Base-by-base conservation (phyloP, 2,888 invertebrate genomes). In the Dryomyza anilis region DNA sequence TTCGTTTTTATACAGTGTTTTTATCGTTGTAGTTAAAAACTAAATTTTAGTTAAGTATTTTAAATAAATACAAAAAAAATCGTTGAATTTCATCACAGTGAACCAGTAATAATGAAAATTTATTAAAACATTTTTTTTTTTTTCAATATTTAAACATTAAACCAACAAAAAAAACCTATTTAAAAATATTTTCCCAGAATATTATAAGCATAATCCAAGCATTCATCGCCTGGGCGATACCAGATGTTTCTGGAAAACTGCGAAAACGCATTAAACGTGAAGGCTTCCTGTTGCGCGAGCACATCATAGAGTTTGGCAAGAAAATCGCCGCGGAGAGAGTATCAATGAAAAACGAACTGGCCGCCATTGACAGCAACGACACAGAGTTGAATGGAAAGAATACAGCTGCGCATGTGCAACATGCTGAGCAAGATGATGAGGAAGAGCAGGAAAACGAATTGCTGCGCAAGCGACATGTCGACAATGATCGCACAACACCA, bases 211-310 rank as follows among this genome's bases (percentile, higher is more conserved):
- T 91, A 64, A 83, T 91, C 57, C 90, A 92, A 69, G 89, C 89
- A 72, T 81, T 88, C 8, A 87, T 93, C 3, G 89, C 91, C 63
- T 93, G 91, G 89, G 83, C 90, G 21, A 91, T 94, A 70, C 92
- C 94, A 0, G 93, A 93, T 77, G 85, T 90, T 45, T 91, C 93
- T 0, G 85, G 86, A 36, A 87, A 89, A 76, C 83, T 94, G 61
- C 85, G 87, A 62, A 89, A 91, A 73, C 87, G 88, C 74, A 90
- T 92, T 30, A 88, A 90, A 69, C 86, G 89, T 25, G 92, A 92
- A 78, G 88, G 89, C 12, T 91, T 89, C 77, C 84, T 89, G 69
- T 87, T 90, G 12, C 91, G 90, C 74, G 91, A 91, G 76, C 87
- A 89, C 68, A 90, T 92, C 68, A 89, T 93, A 65, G 87, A 89